Evolutionary conservation across 2,888 invertebrate genomes (phyloP).

Genomic region (Ganaspis brasiliensis): DNA sequence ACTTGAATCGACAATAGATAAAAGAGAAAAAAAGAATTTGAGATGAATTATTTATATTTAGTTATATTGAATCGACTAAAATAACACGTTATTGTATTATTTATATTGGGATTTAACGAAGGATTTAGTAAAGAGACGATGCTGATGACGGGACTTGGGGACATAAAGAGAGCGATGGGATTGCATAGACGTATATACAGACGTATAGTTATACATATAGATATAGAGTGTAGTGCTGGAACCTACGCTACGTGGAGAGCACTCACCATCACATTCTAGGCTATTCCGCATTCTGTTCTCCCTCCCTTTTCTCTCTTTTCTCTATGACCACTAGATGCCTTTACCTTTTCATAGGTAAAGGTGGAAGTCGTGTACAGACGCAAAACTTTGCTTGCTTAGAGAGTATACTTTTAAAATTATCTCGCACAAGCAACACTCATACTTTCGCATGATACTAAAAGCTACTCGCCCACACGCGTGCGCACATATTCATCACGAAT

Average conservation of each 20-base stretch:
- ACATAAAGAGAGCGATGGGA: conserved; percentile 29
- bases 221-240: conserved; percentile 46
- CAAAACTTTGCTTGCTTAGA: neutral
- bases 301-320: conserved; percentile 70
- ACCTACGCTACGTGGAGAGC: conserved; percentile 65
- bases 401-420: neutral
- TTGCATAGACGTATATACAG: conserved; percentile 54
- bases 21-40: no score
- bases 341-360: conserved; percentile 66
- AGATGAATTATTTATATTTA: no score
- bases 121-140: conserved; percentile 52
- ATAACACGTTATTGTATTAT: no score
- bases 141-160: conserved; percentile 50
- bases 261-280: conserved; percentile 81
- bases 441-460: conserved; percentile 33
- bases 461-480: conserved; percentile 52
- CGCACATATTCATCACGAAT: conserved; percentile 24
- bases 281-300: conserved; percentile 81
- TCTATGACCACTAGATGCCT: conserved; percentile 76
- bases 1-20: no score
- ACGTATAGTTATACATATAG: neutral
- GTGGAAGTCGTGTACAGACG: conserved; percentile 71
- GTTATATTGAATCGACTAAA: no score
- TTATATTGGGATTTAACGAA: neutral
- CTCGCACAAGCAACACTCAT: conserved; percentile 14